Percentiles rank a stretch among this genome's conserved stretches.
phyloP scores from a whole-genome alignment of 1,140 invertebrate genomes.

The Manduca sexta region DNA sequence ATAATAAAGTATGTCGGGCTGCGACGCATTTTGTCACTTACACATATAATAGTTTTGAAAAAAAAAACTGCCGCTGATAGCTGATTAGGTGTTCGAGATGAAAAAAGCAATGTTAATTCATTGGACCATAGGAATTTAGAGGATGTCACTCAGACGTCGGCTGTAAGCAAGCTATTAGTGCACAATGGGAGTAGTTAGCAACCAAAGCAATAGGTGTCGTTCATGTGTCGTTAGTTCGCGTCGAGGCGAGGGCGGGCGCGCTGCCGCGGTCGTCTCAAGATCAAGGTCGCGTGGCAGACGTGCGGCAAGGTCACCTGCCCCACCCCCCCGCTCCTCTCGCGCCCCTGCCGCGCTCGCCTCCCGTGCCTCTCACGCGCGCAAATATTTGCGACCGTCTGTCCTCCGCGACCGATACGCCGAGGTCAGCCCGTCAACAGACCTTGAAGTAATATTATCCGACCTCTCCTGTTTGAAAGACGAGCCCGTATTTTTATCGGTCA shows the following conservation, averaged over 20 bases:
- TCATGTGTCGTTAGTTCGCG: constrained; percentile 29
- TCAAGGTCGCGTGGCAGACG: constrained; percentile 66
- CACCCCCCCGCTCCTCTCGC: constrained; percentile 15
- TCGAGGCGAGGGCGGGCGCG: constrained; percentile 39
- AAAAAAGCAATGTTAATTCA: too few species aligned
- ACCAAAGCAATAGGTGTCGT: constrained; percentile 41
- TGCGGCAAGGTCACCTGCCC: constrained; percentile 58
- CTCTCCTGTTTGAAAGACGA: constrained; percentile 50
- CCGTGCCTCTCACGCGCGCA: constrained; percentile 49
- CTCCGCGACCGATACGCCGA: constrained; percentile 70
- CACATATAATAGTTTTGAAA: too few species aligned
- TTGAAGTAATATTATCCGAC: constrained; percentile 66
- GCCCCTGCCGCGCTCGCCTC: constrained; percentile 20
- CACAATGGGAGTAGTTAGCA: constrained; percentile 29
- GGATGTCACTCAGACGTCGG: too few species aligned
- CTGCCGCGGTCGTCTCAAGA: constrained; percentile 68
- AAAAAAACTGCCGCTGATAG: too few species aligned
- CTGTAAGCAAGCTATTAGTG: not conserved
- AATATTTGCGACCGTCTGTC: constrained; percentile 71
- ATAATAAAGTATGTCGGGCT: too few species aligned
- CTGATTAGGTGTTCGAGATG: too few species aligned
- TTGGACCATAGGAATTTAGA: too few species aligned
- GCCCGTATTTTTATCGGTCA: constrained; percentile 43
- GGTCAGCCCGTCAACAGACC: constrained; percentile 64
- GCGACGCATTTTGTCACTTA: too few species aligned